These are phyloP conservation scores for Syngnathoides biaculeatus DNA, from an alignment of 2,113 vertebrate genomes.

Conservation along the genomic window DNA sequence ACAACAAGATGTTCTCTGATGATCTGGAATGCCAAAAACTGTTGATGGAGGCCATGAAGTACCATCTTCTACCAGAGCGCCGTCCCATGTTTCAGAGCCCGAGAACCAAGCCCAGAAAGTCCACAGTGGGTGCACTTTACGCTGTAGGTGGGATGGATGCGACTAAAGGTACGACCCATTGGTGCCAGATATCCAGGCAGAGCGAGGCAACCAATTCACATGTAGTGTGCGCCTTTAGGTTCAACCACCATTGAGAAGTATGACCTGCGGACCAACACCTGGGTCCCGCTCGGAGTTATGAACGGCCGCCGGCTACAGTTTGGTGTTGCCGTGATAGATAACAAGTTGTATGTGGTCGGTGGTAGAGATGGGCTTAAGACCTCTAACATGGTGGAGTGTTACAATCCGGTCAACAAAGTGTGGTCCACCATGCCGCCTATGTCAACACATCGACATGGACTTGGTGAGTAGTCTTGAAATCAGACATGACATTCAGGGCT, in stretches of 20 bases:
- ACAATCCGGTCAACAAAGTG: slow-evolving; percentile 84
- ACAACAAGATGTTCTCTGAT: slow-evolving; percentile 89
- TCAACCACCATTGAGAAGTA: slow-evolving; percentile 95
- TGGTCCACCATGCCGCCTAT: slow-evolving; percentile 96
- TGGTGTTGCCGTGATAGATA: slow-evolving; percentile 93
- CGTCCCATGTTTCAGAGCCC: slow-evolving; percentile 94
- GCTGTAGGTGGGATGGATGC: slow-evolving; percentile 96
- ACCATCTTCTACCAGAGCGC: slow-evolving; percentile 91
- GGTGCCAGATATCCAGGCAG: not conserved
- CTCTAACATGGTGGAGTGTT: slow-evolving; percentile 93
- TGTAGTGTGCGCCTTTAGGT: slow-evolving; percentile 64
- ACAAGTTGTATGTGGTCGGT: slow-evolving; percentile 92
- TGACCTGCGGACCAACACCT: slow-evolving; percentile 90
- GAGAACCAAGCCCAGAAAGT: slow-evolving; percentile 95
- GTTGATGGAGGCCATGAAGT: slow-evolving; percentile 98
- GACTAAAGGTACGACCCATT: slow-evolving; percentile 79
- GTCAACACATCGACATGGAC: slow-evolving; percentile 94
- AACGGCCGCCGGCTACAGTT: slow-evolving; percentile 90
- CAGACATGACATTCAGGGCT: not conserved
- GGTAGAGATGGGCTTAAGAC: slow-evolving; percentile 95
- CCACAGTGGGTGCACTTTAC: slow-evolving; percentile 92
- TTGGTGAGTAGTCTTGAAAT: slow-evolving; percentile 74
- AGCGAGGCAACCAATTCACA: not conserved
- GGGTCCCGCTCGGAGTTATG: slow-evolving; percentile 89
- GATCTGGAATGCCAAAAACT: slow-evolving; percentile 95